Evolutionary conservation across 2,888 invertebrate genomes (phyloP), one percentile per base, ranked within the genome.

Genomic region (Athalia circularis): DNA sequence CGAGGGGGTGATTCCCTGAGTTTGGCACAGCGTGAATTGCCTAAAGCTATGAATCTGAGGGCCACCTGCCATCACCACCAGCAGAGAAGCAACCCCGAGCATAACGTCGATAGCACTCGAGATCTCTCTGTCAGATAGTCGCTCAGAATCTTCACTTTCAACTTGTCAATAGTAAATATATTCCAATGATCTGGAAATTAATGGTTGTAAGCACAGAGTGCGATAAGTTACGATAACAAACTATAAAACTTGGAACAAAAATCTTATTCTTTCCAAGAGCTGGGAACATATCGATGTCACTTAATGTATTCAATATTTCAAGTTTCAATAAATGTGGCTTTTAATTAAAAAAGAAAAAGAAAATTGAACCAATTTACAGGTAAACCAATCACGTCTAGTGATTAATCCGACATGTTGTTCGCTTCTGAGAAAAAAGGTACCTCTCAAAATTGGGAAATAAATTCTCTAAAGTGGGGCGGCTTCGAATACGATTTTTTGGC

Each of bases 1-100:
- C 83, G 78, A 9, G 81, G 83, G 0, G 80, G 79, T 8, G 82
- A 84, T 65, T 80, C 84, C 5, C 80, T 81, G 15, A 72, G 80
- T 11, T 70, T 84, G 8, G 50, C 80, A 9, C 81, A 81, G 59
- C 81, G 83, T 15, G 81, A 80, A 59, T 65, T 82, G 0, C 77
- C 77, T 7, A 43, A 70, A 59, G 76, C 43, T 13, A 52, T 43
- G 62, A 77, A 77, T 45, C 74, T 13, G 61, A 48, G 62, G 43
- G 75, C 62, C 0, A 75, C 47, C 47, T 68, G 15, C 9, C 62
- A 50, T 61, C 50, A 45, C 13, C 45, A 57, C n/a, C 29, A 50
- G 9, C 45, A 72, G 47, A 75, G 6, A n/a, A 64, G 48, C 64
- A 50, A 48, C 11, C 43, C n/a, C 47, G 62, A 75, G 4, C 75